Conservation (phyloP, 2,888 invertebrate species). For the Proisotoma minuta region DNA sequence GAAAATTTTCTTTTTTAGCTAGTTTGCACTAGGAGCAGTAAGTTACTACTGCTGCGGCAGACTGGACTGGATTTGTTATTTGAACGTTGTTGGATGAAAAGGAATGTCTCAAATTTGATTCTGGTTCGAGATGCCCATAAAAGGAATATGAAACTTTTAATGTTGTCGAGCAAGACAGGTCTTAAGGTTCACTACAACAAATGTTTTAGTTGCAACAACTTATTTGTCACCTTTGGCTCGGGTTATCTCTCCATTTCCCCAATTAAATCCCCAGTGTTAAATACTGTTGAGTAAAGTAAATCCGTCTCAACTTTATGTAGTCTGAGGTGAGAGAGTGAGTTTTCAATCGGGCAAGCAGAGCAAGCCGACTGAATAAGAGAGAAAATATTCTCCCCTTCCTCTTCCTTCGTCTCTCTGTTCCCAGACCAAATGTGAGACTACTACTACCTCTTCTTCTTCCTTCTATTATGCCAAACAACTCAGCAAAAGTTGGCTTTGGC, state of each 20-base stretch:
- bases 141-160: neutral
- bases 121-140: neutral
- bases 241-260: no score
- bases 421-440: neutral
- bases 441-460: neutral
- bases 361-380: conserved; percentile 39
- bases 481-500: neutral
- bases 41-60: no score
- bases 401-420: no score
- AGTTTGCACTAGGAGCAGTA: no score
- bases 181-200: no score
- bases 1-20: no score
- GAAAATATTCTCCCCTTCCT: neutral
- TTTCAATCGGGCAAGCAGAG: conserved; percentile 32
- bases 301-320: neutral
- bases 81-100: no score
- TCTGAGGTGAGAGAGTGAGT: neutral
- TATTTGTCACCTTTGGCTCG: no score
- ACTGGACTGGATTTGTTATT: no score
- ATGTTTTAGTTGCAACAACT: no score
- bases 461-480: neutral
- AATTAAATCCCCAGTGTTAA: no score
- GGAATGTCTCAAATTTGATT: conserved; percentile 6
- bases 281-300: neutral
- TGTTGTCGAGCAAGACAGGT: no score